phyloP scores from a whole-genome alignment of 2,113 vertebrate species.

The Oncorhynchus kisutch region DNA sequence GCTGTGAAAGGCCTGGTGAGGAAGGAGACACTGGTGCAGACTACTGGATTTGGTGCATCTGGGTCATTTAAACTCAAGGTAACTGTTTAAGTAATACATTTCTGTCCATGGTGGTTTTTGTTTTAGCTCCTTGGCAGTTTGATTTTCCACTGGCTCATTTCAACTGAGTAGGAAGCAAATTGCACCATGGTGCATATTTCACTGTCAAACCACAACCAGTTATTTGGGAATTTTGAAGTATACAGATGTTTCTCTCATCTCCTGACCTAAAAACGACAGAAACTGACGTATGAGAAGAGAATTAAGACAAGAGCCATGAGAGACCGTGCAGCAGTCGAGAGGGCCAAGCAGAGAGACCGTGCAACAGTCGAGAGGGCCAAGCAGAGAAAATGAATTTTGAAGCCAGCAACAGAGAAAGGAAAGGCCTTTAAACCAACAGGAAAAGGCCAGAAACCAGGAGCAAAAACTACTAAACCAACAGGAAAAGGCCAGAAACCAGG shows the following conservation, averaged over 20 bases:
- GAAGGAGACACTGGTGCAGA: slow-evolving; percentile 14
- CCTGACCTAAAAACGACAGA: neutral
- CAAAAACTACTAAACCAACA: slow-evolving; percentile 4
- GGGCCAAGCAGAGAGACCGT: no score
- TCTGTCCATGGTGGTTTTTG: no score
- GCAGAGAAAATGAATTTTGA: no score
- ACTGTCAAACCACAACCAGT: no score
- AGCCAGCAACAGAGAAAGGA: neutral
- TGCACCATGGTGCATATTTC: no score
- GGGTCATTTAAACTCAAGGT: slow-evolving; percentile 14
- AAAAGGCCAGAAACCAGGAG: no score
- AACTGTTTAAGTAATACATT: neutral
- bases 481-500: no score
- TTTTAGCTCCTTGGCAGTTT: no score
- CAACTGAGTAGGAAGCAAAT: no score
- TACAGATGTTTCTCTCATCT: no score
- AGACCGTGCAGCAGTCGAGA: neutral
- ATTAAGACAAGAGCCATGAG: slow-evolving; percentile 1
- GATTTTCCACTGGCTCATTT: no score
- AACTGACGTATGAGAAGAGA: neutral
- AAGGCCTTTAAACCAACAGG: neutral
- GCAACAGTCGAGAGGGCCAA: neutral
- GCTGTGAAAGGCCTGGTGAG: slow-evolving; percentile 19
- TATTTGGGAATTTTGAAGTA: no score
- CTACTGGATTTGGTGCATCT: neutral